Evolutionary conservation across 35 echinoderm and acorn worm species (phyloP), one percentile per base, ranked within the genome.

Genomic region (Patiria miniata): DNA sequence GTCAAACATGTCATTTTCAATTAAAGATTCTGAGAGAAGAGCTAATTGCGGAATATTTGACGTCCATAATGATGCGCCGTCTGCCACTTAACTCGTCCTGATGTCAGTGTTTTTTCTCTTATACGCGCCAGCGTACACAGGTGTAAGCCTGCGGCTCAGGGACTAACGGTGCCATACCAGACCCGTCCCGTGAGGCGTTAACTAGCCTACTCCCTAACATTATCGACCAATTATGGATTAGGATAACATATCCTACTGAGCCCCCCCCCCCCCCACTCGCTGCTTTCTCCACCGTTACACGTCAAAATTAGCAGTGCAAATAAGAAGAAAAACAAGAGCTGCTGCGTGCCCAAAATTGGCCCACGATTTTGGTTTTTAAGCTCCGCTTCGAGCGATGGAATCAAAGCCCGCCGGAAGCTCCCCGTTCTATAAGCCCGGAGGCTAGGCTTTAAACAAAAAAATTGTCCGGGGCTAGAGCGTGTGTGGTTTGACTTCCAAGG

Each of bases 181-280:
- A 23, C 26, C 65, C 65, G 14, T 73, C 65, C 65, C 65, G 26
- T 8, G 65, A 34, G 65, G 65, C 34, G 26, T 73, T 73, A 73
- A 73, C 65, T 73, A 73, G 34, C 65, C 26, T 23, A 1, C 0
- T 73, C 29, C 42, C 65, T 32, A 30, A 73, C 19, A 73, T 73
- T 73, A 73, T 73, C 29, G 26, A 73, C 65, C 65, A 73, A 73
- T 73, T 73, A 73, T 73, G 65, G 65, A 73, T 73, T 73, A 73
- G 65, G 65, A 73, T 32, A 73, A 73, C 65, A 73, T 26, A 73
- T 73, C 65, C 65, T 34, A 34, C 65, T 73, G 65, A 73, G 65
- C 26, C 26, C 1, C n/a, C n/a, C n/a, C n/a, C n/a, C n/a, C n/a
- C n/a, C n/a, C n/a, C n/a, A n/a, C n/a, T n/a, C n/a, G n/a, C n/a